These are phyloP conservation scores for Dasyprocta punctata DNA, from an alignment of 2,113 vertebrate species.

Conservation along the genomic window DNA sequence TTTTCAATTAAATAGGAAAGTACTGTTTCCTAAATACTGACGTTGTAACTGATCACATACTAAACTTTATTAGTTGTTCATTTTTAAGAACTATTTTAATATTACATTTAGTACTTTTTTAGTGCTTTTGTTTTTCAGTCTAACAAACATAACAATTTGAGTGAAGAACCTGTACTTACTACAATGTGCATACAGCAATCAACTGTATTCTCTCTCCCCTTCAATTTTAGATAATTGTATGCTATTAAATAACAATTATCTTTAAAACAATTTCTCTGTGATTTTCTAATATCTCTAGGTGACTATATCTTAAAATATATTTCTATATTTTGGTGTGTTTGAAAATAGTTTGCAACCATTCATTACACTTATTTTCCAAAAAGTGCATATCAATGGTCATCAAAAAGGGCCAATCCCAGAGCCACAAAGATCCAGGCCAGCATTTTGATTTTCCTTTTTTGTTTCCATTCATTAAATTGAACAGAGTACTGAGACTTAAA, in stretches of 20 bases:
- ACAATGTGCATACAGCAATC: neutral
- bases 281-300: neutral
- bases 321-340: conserved; percentile 8
- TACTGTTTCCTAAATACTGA: neutral
- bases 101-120: neutral
- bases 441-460: conserved; percentile 69
- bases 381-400: conserved; percentile 33
- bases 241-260: conserved; percentile 29
- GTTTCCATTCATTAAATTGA: conserved; percentile 79
- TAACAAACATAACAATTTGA: neutral
- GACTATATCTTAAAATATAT: conserved; percentile 12
- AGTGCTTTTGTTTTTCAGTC: neutral
- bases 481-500: conserved; percentile 80
- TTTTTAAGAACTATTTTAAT: conserved; percentile 38
- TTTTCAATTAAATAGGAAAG: conserved; percentile 8
- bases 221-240: neutral
- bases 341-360: conserved; percentile 52
- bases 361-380: conserved; percentile 49
- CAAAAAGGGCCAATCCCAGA: conserved; percentile 56
- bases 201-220: neutral
- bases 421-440: conserved; percentile 67
- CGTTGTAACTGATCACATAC: neutral
- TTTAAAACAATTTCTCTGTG: conserved; percentile 22
- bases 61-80: neutral
- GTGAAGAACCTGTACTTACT: neutral